phyloP scores from a whole-genome alignment of 53 echinoderm and acorn worm genomes.

The Hippasteria phrygiana region DNA sequence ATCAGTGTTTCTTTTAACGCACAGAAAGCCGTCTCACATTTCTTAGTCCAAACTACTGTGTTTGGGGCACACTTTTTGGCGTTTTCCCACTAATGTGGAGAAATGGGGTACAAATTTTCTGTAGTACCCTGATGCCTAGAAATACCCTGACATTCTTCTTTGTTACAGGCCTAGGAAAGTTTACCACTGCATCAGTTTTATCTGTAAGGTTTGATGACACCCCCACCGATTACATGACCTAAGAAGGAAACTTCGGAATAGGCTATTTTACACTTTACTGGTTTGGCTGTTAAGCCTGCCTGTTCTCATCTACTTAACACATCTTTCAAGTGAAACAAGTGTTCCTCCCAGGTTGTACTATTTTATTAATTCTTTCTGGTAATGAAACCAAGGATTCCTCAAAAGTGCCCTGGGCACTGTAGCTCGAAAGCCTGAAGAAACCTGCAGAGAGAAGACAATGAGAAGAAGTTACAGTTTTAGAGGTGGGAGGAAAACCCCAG shows the following conservation, averaged over 20 bases:
- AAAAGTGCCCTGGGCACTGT: no score
- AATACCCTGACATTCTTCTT: conserved; percentile 75
- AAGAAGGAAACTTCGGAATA: conserved; percentile 48
- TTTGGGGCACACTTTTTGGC: conserved; percentile 63
- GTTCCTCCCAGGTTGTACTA: conserved; percentile 74
- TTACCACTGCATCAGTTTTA: conserved; percentile 64
- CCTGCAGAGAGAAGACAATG: no score
- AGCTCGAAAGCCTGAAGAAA: no score
- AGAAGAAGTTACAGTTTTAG: no score
- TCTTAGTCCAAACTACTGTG: conserved; percentile 52
- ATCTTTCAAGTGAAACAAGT: conserved; percentile 48
- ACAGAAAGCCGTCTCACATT: conserved; percentile 64
- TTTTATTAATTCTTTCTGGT: no score
- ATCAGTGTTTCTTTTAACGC: conserved; percentile 48
- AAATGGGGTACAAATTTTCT: conserved; percentile 70
- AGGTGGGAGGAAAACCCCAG: no score
- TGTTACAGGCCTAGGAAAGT: conserved; percentile 63
- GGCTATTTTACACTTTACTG: conserved; percentile 67
- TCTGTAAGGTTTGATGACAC: conserved; percentile 64
- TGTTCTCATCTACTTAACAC: conserved; percentile 54
- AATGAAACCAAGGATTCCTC: no score
- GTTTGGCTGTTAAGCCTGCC: conserved; percentile 68
- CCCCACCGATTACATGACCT: conserved; percentile 73
- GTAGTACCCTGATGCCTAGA: conserved; percentile 69
- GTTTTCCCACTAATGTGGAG: conserved; percentile 62